Conservation (phyloP, 2,797 vertebrate genomes). For the Trachurus trachurus region DNA sequence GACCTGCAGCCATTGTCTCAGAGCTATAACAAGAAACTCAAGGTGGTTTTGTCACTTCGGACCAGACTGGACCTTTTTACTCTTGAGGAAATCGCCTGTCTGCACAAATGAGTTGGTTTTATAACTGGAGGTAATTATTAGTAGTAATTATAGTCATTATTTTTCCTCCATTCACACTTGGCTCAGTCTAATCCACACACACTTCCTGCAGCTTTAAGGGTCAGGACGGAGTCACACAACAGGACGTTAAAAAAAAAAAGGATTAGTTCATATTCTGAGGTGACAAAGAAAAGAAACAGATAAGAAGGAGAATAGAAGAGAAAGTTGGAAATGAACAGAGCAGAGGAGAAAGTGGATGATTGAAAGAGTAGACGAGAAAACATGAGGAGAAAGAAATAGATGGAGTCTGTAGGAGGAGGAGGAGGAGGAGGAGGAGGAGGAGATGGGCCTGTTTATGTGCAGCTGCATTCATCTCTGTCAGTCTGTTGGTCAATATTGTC, state of each 20-base stretch:
- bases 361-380: constrained; percentile 47
- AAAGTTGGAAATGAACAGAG: constrained; percentile 29
- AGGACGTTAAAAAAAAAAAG: background rate
- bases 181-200: constrained; percentile 25
- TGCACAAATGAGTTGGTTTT: constrained; percentile 28
- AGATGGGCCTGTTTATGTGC: constrained; percentile 56
- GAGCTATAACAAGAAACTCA: background rate
- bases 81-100: constrained; percentile 5
- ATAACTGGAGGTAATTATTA: constrained; percentile 26
- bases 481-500: constrained; percentile 81
- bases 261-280: constrained; percentile 21
- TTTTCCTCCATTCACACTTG: constrained; percentile 17
- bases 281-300: constrained; percentile 33
- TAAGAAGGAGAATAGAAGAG: constrained; percentile 15
- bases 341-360: constrained; percentile 41
- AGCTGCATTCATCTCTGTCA: constrained; percentile 80
- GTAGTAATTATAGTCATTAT: constrained; percentile 26
- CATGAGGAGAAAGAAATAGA: constrained; percentile 44
- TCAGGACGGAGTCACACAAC: constrained; percentile 33
- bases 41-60: constrained; percentile 12
- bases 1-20: constrained; percentile 4
- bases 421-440: constrained; percentile 19
- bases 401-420: constrained; percentile 23
- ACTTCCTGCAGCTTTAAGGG: constrained; percentile 22
- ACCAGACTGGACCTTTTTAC: constrained; percentile 12